phyloP scores from a whole-genome alignment of 2,888 invertebrate genomes.

The Andrena bucephala region DNA sequence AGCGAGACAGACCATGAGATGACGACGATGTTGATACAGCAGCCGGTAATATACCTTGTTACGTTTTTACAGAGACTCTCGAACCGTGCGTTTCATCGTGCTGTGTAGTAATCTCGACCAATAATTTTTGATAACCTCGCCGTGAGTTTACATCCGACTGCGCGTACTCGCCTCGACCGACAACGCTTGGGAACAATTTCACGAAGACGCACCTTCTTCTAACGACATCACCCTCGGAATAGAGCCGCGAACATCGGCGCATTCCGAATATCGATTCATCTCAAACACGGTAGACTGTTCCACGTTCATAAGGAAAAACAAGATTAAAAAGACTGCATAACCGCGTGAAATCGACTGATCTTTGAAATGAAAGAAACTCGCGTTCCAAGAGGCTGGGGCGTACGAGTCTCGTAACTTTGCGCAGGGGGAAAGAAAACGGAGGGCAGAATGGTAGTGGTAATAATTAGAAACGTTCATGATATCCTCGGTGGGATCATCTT shows the following conservation, averaged over 20 bases:
- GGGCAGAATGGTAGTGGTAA: constrained; percentile 30
- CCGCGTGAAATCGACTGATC: constrained; percentile 30
- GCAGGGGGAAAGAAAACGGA: neutral
- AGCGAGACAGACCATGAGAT: neutral
- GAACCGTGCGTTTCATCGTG: constrained; percentile 16
- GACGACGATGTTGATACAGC: neutral
- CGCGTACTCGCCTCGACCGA: constrained; percentile 4
- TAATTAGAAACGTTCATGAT: constrained; percentile 43
- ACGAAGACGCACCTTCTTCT: neutral
- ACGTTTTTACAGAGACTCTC: constrained; percentile 27
- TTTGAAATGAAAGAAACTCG: constrained; percentile 23
- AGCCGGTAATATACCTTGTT: constrained; percentile 12
- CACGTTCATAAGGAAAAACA: neutral
- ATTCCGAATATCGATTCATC: constrained; percentile 5
- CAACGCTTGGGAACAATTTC: constrained; percentile 46
- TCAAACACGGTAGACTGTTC: constrained; percentile 24
- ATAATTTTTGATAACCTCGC: constrained; percentile 41
- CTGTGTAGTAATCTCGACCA: constrained; percentile 52
- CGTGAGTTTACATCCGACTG: constrained; percentile 41
- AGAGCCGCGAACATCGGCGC: neutral
- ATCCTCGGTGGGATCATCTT: constrained; percentile 30
- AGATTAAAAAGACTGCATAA: constrained; percentile 48
- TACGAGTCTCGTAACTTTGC: constrained; percentile 43
- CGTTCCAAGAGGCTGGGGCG: constrained; percentile 4
- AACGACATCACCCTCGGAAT: neutral